Evolutionary conservation across 2,888 invertebrate species (phyloP), one percentile per base, ranked within the genome.

Genomic region (Oxytorus armatus): DNA sequence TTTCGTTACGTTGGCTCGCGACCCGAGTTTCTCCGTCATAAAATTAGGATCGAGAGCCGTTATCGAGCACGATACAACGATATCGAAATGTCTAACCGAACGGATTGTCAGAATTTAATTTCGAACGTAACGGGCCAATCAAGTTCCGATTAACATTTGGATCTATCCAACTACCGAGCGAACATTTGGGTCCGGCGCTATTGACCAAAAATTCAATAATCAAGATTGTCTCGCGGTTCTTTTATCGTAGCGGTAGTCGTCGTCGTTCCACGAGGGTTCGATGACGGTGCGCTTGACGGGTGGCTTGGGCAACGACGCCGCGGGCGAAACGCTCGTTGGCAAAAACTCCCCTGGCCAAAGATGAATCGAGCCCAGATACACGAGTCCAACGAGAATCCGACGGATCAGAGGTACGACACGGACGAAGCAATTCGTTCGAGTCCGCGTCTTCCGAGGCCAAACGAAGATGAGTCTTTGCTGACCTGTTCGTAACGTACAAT

Each of bases 261-360:
- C 69, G 7, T 75, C 76, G 8, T 76, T 66, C 91, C 91, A 91
- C 33, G 86, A 85, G 0, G 91, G 91, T 77, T 91, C 91, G 29
- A 91, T 91, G 2, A 91, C 83, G 23, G 87, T 89, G 49, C 90
- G 90, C 73, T 86, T 89, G 3, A 89, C 77, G 0, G 89, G 90
- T 8, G 89, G 87, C n/a, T 86, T 79, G 4, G 88, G 87, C 0
- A 86, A 79, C 3, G 87, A 83, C 23, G 80, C 82, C 1, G 82
- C 82, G 0, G 84, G 80, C 0, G 91, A 89, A 10, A 90, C 51
- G 3, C 81, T 82, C 3, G 83, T 87, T 0, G 91, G 91, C 57
- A 90, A 83, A 77, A 89, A 90, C 85, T 90, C 90, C 18, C 90
- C 91, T 3, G 90, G 91, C 90, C 90, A 90, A 14, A 91, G 76